A percentile compares a stretch with the other conserved stretches of the same genome.
Conservation (phyloP, 2,888 invertebrate genomes). For the Epinotia nisella region DNA sequence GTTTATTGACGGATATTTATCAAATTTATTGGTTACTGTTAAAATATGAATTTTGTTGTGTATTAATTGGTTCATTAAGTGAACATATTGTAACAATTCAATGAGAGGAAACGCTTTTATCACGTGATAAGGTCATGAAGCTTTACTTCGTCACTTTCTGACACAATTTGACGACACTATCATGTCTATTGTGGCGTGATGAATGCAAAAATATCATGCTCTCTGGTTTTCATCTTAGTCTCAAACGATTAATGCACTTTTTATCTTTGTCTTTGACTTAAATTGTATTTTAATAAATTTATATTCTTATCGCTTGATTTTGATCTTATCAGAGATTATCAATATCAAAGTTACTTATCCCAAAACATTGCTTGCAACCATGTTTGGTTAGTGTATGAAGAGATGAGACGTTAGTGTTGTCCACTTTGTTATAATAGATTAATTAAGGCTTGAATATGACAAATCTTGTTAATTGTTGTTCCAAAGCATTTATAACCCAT, state of each 20-base stretch:
- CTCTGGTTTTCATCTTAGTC: background rate
- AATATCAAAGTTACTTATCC: background rate
- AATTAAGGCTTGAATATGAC: slow-evolving; percentile 40
- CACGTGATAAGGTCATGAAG: background rate
- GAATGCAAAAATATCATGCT: background rate
- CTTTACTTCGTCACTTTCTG: background rate
- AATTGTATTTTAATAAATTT: background rate
- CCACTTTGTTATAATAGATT: slow-evolving; percentile 25
- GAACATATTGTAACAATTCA: too few species aligned
- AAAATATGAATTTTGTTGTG: background rate
- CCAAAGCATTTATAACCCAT: slow-evolving; percentile 69
- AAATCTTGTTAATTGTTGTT: slow-evolving; percentile 52
- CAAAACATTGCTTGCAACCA: background rate
- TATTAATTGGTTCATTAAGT: too few species aligned
- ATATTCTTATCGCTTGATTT: slow-evolving; percentile 1
- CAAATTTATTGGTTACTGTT: slow-evolving; percentile 6
- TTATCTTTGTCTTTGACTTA: background rate
- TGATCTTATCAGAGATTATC: background rate
- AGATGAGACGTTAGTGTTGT: slow-evolving; percentile 33
- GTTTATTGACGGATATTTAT: slow-evolving; percentile 14
- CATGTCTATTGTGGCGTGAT: background rate
- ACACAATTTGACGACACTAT: background rate
- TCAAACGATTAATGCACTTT: background rate
- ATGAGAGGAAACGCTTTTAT: background rate
- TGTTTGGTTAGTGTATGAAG: slow-evolving; percentile 9